Percentiles rank a stretch among this genome's conserved stretches.
Evolutionary conservation across 1,140 invertebrate species (phyloP).

Genomic region (Olivierus martensii): DNA sequence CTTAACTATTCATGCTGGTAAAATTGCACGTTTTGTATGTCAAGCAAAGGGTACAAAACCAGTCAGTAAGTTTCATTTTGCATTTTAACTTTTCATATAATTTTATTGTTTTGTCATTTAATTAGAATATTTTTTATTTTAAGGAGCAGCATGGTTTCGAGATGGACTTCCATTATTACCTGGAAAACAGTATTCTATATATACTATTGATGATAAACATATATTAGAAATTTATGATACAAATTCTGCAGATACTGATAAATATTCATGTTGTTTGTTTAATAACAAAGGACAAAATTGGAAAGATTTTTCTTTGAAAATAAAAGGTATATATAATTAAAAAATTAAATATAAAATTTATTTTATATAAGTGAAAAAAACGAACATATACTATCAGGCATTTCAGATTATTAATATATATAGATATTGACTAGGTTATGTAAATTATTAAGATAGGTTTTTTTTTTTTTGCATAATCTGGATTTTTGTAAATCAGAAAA

Average conservation of each 20-base stretch:
- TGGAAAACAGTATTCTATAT: not conserved
- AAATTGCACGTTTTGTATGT: not conserved
- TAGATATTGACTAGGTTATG: too few relatives aligned
- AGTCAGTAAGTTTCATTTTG: not conserved
- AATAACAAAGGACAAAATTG: conserved; percentile 21
- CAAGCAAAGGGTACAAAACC: not conserved
- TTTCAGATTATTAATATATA: too few relatives aligned
- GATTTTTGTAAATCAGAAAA: too few relatives aligned
- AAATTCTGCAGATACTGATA: conserved; percentile 13
- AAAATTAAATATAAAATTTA: not conserved
- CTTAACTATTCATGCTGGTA: not conserved
- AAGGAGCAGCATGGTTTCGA: not conserved
- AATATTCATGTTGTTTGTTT: conserved; percentile 19
- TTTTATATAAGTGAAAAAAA: too few relatives aligned
- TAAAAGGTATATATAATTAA: conserved; percentile 18
- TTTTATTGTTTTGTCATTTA: too few relatives aligned
- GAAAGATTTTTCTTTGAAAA: conserved; percentile 19
- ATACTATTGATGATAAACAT: not conserved
- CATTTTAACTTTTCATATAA: not conserved
- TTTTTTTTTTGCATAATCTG: too few relatives aligned
- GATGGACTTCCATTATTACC: not conserved
- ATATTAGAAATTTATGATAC: conserved; percentile 16
- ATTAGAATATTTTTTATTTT: too few relatives aligned
- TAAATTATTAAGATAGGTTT: too few relatives aligned
- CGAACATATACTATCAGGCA: too few relatives aligned